Base-by-base conservation (phyloP, 2,888 invertebrate genomes). In the Sphaeridia pumilis region DNA sequence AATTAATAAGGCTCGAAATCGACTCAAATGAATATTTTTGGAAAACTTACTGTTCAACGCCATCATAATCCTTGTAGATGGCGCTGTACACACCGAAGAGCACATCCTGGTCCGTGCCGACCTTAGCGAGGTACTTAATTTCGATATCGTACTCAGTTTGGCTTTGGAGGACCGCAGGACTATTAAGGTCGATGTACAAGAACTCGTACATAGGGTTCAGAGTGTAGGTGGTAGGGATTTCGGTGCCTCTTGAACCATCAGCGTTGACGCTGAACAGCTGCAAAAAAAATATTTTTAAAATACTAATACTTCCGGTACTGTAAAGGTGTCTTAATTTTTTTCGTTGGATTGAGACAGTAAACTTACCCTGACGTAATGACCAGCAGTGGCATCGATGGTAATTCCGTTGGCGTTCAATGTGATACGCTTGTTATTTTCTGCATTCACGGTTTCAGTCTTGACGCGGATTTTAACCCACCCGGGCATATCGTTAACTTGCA, bases 391-490 rank as follows among this genome's bases (percentile, higher is more conserved):
- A n/a, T n/a, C n/a, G n/a, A n/a, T n/a, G 5, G 22, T 48, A 31
- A 24, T 31, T 38, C 22, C 20, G n/a, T 27, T 4, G 34, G 20
- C 24, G 41, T 27, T 43, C 4, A 47, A 35, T 12, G 43, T 43
- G 20, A 27, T 21, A 22, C 17, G 17, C n/a, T 41, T 38, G 7
- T 20, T 27, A 20, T 25, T 10, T 10, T 17, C 7, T n/a, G n/a
- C n/a, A n/a, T n/a, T n/a, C n/a, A n/a, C n/a, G n/a, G n/a, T n/a
- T n/a, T n/a, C n/a, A n/a, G 5, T 55, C 28, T 45, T 41, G 2
- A 49, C 42, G 3, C 42, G 2, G 22, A 59, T 59, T 28, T 26
- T 36, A 17, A 59, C 55, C 2, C 21, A 21, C 4, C 55, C 56
- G 2, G 52, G 51, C 4, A 53, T 53, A 17, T 38, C 38, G 17